phyloP scores from a whole-genome alignment of 2,888 invertebrate genomes.

The Drosophila quasianomalipes region DNA sequence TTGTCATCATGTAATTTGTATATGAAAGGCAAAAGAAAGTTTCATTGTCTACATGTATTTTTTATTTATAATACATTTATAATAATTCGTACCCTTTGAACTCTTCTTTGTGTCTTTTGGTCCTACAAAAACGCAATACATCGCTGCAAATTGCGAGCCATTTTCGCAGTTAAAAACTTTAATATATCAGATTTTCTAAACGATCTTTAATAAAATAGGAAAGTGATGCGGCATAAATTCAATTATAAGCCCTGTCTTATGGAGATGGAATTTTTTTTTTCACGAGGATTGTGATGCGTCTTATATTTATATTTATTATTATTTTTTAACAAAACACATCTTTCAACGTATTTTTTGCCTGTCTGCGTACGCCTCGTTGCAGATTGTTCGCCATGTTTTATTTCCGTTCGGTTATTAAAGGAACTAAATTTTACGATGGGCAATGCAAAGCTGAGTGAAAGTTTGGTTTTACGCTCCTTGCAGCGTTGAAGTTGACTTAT shows the following conservation, averaged over 20 bases:
- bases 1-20: not conserved
- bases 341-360: not conserved
- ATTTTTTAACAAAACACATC: not conserved
- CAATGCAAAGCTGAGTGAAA: slow-evolving; percentile 53
- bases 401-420: slow-evolving; percentile 63
- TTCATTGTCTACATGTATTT: not conserved
- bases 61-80: no score
- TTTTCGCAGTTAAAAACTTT: not conserved
- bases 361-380: slow-evolving; percentile 6
- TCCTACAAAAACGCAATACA: not conserved
- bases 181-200: not conserved
- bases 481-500: slow-evolving; percentile 32
- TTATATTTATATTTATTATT: not conserved
- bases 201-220: not conserved
- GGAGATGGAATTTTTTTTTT: not conserved
- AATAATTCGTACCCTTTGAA: no score
- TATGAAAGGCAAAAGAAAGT: not conserved
- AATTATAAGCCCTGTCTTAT: not conserved
- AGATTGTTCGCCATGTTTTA: slow-evolving; percentile 28
- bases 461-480: slow-evolving; percentile 65
- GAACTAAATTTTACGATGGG: slow-evolving; percentile 46
- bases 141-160: not conserved
- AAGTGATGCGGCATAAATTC: not conserved
- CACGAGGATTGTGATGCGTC: not conserved
- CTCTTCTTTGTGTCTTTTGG: no score